Base-by-base conservation (phyloP, 2,113 vertebrate genomes). In the Paradisaea rubra region DNA sequence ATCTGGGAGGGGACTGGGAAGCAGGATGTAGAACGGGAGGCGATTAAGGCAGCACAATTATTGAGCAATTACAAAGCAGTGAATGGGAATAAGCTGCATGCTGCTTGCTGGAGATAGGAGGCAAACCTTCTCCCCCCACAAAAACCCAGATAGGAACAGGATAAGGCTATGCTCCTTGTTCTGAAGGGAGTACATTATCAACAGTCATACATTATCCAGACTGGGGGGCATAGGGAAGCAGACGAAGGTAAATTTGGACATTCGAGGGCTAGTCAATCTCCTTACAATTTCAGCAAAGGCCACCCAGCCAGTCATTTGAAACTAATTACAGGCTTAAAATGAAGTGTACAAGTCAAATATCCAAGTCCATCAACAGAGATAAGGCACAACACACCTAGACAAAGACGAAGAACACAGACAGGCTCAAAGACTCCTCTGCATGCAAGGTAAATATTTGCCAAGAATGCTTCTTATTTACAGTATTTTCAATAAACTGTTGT, bases 31-130 rank as follows among this genome's bases (percentile, higher is more conserved):
- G 86, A 91, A 65, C 3, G 0, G 63, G 73, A 89, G 88, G 41
- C 0, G 69, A 96, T 95, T 93, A 93, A 81, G 53, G 44, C 87
- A 88, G 60, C 60, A 81, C 81, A 94, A 73, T 91, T 93, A 92
- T 10, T 73, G 74, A 86, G 78, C 93, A 93, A 86, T 82, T 88
- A 88, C 82, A 80, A 92, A 89, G 74, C 69, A 81, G 81, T 49
- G 57, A 70, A 89, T 85, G 80, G 79, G 93, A 95, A 77, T 87
- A 77, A 94, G 33, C 85, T 91, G 91, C 50, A 70, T 45, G 68
- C 94, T 94, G 91, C 54, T 73, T 61, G 68, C 88, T 86, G 39
- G 65, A 95, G 89, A 97, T 77, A 92, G 89, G 30, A 87, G 42
- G 49, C 25, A 66, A 93, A 59, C 28, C 27, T 57, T 77, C n/a